These are phyloP conservation scores for Polyommatus iphigenia DNA, from an alignment of 2,888 invertebrate genomes.

Conservation along the genomic window DNA sequence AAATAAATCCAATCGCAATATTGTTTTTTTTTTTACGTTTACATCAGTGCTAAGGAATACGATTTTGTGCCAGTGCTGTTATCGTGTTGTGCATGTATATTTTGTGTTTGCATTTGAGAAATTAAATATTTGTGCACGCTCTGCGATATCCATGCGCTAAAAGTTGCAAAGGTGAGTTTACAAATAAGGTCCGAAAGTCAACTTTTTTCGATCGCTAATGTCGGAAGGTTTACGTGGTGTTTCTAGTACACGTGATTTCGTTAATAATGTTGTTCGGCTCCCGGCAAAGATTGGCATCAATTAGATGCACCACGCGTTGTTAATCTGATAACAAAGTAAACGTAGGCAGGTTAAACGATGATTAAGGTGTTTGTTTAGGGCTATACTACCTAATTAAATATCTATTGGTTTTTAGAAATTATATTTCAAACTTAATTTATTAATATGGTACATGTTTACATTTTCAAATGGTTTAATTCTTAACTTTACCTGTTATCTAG, in stretches of 20 bases:
- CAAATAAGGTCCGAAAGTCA: constrained; percentile 49
- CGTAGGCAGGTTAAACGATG: constrained; percentile 11
- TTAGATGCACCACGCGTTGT: constrained; percentile 19
- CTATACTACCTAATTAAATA: too few relatives aligned
- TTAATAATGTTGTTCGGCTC: constrained; percentile 14
- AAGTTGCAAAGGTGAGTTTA: constrained; percentile 58
- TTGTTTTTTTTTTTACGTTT: constrained; percentile 56
- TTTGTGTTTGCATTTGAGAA: constrained; percentile 46
- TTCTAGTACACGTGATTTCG: not conserved
- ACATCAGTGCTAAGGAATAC: constrained; percentile 56
- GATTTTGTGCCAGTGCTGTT: constrained; percentile 60
- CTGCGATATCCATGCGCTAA: constrained; percentile 55
- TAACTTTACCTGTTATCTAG: not conserved
- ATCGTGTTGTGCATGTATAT: constrained; percentile 49
- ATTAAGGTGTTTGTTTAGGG: not conserved
- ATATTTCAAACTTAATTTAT: not conserved
- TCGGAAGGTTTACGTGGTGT: constrained; percentile 33
- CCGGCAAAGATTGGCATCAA: constrained; percentile 1
- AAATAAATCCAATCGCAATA: constrained; percentile 47
- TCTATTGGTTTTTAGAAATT: not conserved
- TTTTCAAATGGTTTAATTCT: not conserved
- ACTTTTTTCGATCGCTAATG: constrained; percentile 43
- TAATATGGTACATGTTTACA: not conserved
- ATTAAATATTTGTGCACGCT: constrained; percentile 46
- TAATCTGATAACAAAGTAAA: constrained; percentile 22